These are phyloP conservation scores for Pogonus chalceus DNA, from an alignment of 1,140 invertebrate genomes.

Conservation along the genomic window DNA sequence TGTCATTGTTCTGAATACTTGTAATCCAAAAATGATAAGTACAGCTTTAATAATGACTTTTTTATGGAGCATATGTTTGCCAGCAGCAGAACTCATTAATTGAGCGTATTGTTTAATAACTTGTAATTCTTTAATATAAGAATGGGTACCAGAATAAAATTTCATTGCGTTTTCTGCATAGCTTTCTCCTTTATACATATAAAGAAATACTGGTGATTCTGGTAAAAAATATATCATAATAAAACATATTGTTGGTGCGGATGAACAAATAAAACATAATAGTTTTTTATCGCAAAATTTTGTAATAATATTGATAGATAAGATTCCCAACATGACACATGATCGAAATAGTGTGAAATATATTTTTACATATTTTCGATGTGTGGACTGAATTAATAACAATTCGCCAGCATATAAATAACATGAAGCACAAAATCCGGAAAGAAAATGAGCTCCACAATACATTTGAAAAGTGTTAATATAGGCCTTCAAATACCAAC, in stretches of 20 bases:
- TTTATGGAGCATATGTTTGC: conserved; percentile 18
- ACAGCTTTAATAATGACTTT: conserved; percentile 19
- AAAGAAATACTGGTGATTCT: conserved; percentile 25
- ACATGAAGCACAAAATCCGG: conserved; percentile 17
- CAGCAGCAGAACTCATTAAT: conserved; percentile 12
- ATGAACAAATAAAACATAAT: conserved; percentile 10
- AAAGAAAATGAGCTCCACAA: conserved; percentile 13
- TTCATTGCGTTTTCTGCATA: conserved; percentile 17
- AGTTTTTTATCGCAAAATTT: conserved; percentile 2
- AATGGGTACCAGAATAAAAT: conserved; percentile 17
- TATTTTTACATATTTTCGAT: conserved; percentile 11
- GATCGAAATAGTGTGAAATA: conserved; percentile 13
- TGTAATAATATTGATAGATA: conserved; percentile 13
- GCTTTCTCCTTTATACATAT: conserved; percentile 8
- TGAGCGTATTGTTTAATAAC: conserved; percentile 19
- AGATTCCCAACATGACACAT: conserved; percentile 16
- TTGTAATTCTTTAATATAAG: conserved; percentile 18
- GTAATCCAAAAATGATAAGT: conserved; percentile 13
- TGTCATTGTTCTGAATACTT: conserved; percentile 14
- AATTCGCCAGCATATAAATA: conserved; percentile 16
- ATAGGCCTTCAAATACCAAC: conserved; percentile 10
- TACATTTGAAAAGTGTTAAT: conserved; percentile 1
- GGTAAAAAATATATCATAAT: conserved; percentile 11
- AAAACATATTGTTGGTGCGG: conserved; percentile 12
- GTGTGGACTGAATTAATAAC: conserved; percentile 18